These are phyloP conservation scores for Itoplectis maculator DNA, from an alignment of 2,888 invertebrate species.

Conservation along the genomic window DNA sequence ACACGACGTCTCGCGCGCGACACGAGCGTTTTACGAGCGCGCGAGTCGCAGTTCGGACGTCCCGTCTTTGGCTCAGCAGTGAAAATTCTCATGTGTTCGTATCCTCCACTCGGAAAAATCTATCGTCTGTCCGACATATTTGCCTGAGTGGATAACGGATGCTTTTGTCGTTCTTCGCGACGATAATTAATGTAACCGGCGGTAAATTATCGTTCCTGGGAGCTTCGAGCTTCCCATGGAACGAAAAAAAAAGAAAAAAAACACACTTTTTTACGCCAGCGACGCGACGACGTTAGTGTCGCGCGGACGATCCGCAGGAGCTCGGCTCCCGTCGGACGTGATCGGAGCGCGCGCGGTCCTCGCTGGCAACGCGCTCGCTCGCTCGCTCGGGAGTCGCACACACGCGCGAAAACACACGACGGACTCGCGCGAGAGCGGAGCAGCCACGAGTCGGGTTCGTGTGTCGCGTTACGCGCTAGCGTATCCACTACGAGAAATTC, in stretches of 20 bases:
- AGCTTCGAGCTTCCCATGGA: no score
- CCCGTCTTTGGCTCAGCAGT: background rate
- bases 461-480: no score
- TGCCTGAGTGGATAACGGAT: no score
- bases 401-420: conserved; percentile 40
- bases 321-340: conserved; percentile 64
- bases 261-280: background rate
- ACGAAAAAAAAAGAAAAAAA: background rate
- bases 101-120: no score
- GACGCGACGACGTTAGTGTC: background rate
- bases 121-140: no score
- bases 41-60: background rate
- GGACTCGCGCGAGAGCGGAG: conserved; percentile 37
- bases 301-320: conserved; percentile 49
- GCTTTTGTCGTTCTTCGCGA: no score
- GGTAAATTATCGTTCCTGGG: no score
- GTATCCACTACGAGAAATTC: conserved; percentile 11
- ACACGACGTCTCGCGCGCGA: background rate
- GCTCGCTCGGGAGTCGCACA: no score
- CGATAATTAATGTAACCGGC: no score
- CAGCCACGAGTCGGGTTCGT: conserved; percentile 37
- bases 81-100: conserved; percentile 3
- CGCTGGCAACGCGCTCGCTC: conserved; percentile 41
- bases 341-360: conserved; percentile 64
- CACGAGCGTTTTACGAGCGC: background rate